A percentile compares a stretch with the other conserved stretches of the same genome.
phyloP scores from a whole-genome alignment of 2,797 vertebrate species.

The Artibeus lituratus region DNA sequence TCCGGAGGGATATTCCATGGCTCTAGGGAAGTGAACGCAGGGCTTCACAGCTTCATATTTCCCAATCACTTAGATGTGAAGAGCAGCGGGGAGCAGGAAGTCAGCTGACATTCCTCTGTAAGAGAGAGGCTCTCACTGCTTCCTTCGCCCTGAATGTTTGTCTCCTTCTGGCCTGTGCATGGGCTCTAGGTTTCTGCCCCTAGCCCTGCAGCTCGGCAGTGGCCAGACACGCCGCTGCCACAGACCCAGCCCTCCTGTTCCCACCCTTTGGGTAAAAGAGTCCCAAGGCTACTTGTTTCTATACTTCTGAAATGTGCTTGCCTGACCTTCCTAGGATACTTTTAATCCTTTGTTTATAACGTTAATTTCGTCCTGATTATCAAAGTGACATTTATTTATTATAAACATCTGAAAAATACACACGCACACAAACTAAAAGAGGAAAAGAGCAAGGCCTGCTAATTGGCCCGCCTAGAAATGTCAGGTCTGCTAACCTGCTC shows the following conservation, averaged over 20 bases:
- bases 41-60: neutral
- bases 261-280: neutral
- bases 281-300: neutral
- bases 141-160: neutral
- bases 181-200: neutral
- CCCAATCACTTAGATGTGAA: neutral
- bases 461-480: neutral
- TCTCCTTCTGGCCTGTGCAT: accelerated
- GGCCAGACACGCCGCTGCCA: neutral
- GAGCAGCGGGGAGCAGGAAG: neutral
- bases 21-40: neutral
- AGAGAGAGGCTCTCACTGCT: neutral
- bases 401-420: neutral
- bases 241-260: neutral
- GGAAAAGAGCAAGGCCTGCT: neutral
- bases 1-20: neutral
- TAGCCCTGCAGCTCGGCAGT: accelerated
- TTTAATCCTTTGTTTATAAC: neutral
- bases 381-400: neutral
- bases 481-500: neutral
- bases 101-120: neutral
- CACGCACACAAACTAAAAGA: neutral
- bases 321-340: neutral
- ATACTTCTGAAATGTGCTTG: neutral
- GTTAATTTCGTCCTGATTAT: neutral